Conservation (phyloP, 2,113 vertebrate species). For the Pteronura brasiliensis region DNA sequence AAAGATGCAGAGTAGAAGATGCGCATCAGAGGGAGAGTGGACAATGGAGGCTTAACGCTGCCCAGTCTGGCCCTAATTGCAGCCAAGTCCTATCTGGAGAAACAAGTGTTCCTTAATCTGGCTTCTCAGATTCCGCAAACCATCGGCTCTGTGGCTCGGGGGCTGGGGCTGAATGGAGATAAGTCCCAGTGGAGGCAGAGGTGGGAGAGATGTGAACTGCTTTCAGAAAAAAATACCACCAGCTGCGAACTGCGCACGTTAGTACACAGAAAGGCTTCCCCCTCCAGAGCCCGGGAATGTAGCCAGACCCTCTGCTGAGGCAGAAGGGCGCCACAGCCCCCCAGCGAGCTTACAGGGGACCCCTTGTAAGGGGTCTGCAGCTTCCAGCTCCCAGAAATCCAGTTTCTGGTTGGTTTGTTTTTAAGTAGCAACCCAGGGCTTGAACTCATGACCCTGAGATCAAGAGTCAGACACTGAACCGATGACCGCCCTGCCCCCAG, state of each 20-base stretch:
- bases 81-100: conserved; percentile 12
- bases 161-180: background rate
- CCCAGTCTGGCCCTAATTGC: too few species aligned
- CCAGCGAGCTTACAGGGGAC: background rate
- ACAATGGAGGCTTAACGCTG: background rate
- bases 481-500: too few species aligned
- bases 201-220: conserved; percentile 64
- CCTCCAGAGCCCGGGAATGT: background rate
- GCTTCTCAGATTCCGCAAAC: background rate
- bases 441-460: too few species aligned
- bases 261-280: conserved; percentile 28
- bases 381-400: background rate
- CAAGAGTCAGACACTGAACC: too few species aligned
- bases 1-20: background rate
- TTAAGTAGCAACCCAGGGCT: background rate
- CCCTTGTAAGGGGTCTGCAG: background rate
- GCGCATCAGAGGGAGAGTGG: background rate
- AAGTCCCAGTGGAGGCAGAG: conserved; percentile 50
- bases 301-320: background rate
- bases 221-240: conserved; percentile 48
- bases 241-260: conserved; percentile 53
- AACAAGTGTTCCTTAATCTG: conserved; percentile 40
- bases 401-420: background rate
- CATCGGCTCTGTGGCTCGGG: background rate
- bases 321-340: background rate